Conservation (phyloP, 2,113 vertebrate species). For the Nipponia nippon region DNA sequence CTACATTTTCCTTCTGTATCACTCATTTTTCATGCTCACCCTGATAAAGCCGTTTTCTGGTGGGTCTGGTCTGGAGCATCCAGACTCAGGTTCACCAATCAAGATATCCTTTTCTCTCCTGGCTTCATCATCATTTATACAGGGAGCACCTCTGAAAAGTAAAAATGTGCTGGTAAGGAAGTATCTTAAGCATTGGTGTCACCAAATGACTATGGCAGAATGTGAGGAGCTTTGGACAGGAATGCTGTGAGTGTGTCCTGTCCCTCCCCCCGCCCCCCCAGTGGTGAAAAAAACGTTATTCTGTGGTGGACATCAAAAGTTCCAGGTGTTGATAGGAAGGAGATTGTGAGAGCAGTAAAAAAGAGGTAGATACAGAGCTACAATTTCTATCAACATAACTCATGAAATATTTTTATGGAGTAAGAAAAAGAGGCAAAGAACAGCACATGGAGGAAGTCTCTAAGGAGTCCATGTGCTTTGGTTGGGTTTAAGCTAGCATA, state of each 20-base stretch:
- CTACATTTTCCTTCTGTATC: background rate
- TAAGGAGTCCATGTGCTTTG: background rate
- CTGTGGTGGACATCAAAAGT: background rate
- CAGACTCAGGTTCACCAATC: slow-evolving; percentile 73
- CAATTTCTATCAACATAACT: background rate
- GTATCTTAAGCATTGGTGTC: background rate
- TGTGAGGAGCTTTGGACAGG: background rate
- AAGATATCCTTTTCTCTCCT: slow-evolving; percentile 66
- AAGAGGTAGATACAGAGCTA: background rate
- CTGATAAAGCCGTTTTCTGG: slow-evolving; percentile 83
- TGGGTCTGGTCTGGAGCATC: slow-evolving; percentile 78
- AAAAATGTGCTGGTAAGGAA: background rate
- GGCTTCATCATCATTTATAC: slow-evolving; percentile 85
- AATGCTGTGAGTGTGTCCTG: background rate
- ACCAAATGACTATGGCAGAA: background rate
- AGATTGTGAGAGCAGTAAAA: background rate
- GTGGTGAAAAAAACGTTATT: background rate
- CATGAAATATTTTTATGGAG: background rate
- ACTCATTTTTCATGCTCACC: slow-evolving; percentile 63
- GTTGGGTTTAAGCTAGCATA: background rate
- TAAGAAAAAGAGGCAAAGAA: background rate
- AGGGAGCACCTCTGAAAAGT: slow-evolving; percentile 79
- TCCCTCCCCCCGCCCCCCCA: fast-evolving
- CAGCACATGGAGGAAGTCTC: background rate
- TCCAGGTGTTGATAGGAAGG: background rate